Evolutionary conservation across 1,140 invertebrate species (phyloP).

Genomic region (roundworm (Caenorhabditis elegans)): WBcel235 BX284605.5:11367001-11367500

Average conservation of each 20-base stretch:
- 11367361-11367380: neutral
- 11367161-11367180: neutral
- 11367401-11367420: neutral
- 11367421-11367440: neutral
- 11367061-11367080: too few species aligned
- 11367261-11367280: constrained; percentile 1
- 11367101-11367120: constrained; percentile 14
- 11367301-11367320: constrained; percentile 2
- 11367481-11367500: neutral
- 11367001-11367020: too few species aligned
- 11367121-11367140: constrained; percentile 4
- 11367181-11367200: neutral
- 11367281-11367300: neutral
- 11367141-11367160: neutral
- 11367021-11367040: too few species aligned
- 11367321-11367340: too few species aligned
- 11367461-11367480: neutral
- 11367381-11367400: neutral
- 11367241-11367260: neutral
- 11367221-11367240: neutral
- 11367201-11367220: neutral
- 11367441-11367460: neutral
- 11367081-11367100: neutral
- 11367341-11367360: neutral
- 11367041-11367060: too few species aligned